Evolutionary conservation across 2,113 vertebrate genomes (phyloP), one percentile per base, ranked within the genome.

Genomic region (Corythornis vintsioides): DNA sequence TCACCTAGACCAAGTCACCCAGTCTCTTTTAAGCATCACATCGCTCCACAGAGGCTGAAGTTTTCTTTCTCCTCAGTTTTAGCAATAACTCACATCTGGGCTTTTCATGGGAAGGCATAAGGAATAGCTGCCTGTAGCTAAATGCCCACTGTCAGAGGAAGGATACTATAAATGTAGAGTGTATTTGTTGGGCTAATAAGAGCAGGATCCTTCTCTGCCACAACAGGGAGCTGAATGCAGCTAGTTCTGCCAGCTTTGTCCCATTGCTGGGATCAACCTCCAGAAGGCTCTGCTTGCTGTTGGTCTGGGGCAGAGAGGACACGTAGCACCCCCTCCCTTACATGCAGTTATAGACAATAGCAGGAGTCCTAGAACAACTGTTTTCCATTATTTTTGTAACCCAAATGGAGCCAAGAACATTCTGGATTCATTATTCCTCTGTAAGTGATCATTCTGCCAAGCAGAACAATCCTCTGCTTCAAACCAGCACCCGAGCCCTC

Each of bases 11-110:
- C 35, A 35, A 35, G 35, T 35, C 35, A 35, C 35, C 35, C 35
- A 35, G 33, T 69, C 72, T 59, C 53, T 74, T 65, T 88, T 45
- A 55, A 53, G n/a, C 29, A 66, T 20, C 15, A 18, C 25, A 42
- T 60, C 86, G 91, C 89, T 86, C 89, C 86, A 43, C 52, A 15
- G 13, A 64, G 92, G 33, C 94, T 94, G 81, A 59, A 69, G 40
- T 40, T 84, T 83, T 66, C 67, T 38, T 64, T 38, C 80, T 71
- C 69, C 28, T 59, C 72, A 11, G 18, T 83, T 81, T 81, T 26
- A 71, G 53, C 86, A 38, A 8, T 83, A 93, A 75, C 38, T 86
- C 71, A 38, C 42, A n/a, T 80, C 76, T 80, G 47, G 79, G 52
- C 25, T 63, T 73, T 92, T 88, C 66, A 92, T 29, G 15, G 61